Evolutionary conservation across 2,797 vertebrate genomes (phyloP).

Genomic region (Jordanella pulchra): DNA sequence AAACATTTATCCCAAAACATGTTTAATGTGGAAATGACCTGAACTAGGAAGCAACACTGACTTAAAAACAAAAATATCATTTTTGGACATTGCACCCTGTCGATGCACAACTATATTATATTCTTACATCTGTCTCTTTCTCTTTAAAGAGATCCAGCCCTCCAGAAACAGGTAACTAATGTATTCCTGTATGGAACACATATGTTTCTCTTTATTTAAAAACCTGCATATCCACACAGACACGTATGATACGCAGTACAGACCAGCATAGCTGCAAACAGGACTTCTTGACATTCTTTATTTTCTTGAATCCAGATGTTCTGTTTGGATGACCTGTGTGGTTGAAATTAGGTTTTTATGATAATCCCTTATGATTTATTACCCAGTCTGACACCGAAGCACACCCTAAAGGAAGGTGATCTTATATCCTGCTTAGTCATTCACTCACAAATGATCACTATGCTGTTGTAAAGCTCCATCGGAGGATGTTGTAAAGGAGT

Average conservation of each 20-base stretch:
- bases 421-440: slow-evolving; percentile 32
- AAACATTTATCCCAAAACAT: not conserved
- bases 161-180: slow-evolving; percentile 58
- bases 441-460: slow-evolving; percentile 19
- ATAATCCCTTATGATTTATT: not conserved
- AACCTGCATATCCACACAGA: slow-evolving; percentile 19
- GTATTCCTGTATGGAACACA: slow-evolving; percentile 71
- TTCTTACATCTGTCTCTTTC: slow-evolving; percentile 31
- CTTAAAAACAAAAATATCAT: not conserved
- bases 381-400: slow-evolving; percentile 3
- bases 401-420: slow-evolving; percentile 1
- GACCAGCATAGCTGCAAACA: slow-evolving; percentile 25
- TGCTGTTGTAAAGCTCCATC: slow-evolving; percentile 21
- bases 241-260: slow-evolving; percentile 12
- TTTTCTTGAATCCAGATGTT: slow-evolving; percentile 59
- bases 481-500: slow-evolving; percentile 31
- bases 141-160: slow-evolving; percentile 41
- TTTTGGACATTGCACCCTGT: not conserved
- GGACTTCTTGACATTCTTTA: slow-evolving; percentile 25
- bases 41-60: not conserved
- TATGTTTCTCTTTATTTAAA: slow-evolving; percentile 68
- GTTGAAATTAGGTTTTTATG: slow-evolving; percentile 38
- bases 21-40: not conserved
- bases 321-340: slow-evolving; percentile 50
- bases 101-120: slow-evolving; percentile 1